phyloP scores from a whole-genome alignment of 2,113 vertebrate species.

The Crotalus horridus region DNA sequence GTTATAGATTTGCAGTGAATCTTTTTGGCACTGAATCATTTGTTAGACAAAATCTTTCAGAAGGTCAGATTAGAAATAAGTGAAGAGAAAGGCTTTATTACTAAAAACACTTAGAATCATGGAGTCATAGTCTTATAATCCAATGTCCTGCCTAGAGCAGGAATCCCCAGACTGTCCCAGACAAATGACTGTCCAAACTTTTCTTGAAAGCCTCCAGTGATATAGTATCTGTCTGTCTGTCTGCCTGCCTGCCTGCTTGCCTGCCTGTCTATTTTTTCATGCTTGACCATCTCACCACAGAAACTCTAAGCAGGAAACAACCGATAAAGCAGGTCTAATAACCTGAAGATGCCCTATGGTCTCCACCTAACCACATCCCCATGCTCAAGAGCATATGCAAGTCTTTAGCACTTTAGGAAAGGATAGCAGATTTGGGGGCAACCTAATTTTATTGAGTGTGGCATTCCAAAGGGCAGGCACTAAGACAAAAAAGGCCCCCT shows the following conservation, averaged over 20 bases:
- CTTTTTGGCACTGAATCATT: neutral
- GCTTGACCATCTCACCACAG: neutral
- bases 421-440: neutral
- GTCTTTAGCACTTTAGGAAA: neutral
- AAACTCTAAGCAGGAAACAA: neutral
- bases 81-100: neutral
- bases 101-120: neutral
- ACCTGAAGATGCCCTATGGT: neutral
- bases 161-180: neutral
- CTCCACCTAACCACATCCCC: neutral
- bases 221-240: neutral
- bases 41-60: neutral
- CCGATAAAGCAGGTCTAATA: neutral
- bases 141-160: neutral
- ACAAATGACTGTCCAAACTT: neutral
- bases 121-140: neutral
- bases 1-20: neutral
- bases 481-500: neutral
- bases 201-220: neutral
- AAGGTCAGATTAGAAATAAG: neutral
- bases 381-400: neutral
- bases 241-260: neutral
- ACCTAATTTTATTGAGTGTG: neutral
- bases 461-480: neutral
- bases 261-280: neutral